phyloP scores from a whole-genome alignment of 2,797 vertebrate genomes.

The Sebastes dallii region DNA sequence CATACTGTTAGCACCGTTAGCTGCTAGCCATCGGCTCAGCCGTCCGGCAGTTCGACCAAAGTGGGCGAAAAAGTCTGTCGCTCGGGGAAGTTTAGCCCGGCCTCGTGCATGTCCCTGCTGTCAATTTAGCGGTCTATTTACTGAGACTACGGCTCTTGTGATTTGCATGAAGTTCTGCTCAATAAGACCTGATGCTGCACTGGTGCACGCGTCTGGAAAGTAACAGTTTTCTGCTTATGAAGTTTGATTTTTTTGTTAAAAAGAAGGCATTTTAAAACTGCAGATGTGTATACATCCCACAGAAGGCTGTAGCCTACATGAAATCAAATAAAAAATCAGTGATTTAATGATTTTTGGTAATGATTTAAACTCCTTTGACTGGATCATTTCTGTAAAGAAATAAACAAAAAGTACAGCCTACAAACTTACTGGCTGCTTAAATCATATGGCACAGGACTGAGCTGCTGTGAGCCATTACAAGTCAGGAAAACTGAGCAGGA shows the following conservation, averaged over 20 bases:
- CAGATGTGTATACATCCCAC: not conserved
- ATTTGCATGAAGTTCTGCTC: not conserved
- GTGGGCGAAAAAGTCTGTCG: no score
- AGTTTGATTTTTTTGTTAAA: not conserved
- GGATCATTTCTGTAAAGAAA: not conserved
- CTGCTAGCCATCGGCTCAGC: no score
- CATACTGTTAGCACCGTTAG: no score
- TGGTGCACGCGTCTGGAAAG: not conserved
- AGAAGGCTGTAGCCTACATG: not conserved
- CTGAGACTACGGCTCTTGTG: not conserved
- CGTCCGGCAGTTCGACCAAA: no score
- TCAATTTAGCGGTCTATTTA: not conserved
- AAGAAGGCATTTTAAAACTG: not conserved
- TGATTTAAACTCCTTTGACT: not conserved
- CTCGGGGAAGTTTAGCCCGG: no score
- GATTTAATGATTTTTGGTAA: not conserved
- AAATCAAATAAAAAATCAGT: not conserved
- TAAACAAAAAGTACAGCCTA: not conserved
- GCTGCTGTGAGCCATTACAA: not conserved
- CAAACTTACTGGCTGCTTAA: not conserved
- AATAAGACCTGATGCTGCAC: not conserved
- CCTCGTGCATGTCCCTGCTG: no score
- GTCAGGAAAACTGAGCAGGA: not conserved
- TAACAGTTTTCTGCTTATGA: not conserved
- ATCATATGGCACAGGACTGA: not conserved